Conservation (phyloP, 2,797 vertebrate species). For the Gymnoscopelus braueri region DNA sequence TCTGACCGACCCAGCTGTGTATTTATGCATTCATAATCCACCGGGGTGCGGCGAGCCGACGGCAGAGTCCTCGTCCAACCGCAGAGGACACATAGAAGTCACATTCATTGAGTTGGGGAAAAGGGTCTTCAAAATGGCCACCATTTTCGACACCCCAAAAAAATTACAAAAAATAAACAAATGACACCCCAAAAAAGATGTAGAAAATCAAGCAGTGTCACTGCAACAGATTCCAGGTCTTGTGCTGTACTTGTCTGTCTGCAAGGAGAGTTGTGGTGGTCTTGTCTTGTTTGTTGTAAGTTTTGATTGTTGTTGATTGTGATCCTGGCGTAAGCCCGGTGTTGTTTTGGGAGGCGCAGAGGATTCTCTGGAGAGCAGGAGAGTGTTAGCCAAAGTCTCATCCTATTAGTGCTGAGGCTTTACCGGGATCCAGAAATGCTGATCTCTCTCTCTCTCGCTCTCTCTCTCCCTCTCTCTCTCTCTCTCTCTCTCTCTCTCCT, state of each 20-base stretch:
- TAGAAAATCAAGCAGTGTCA: not conserved
- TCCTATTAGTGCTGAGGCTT: constrained; percentile 59
- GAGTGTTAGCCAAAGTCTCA: constrained; percentile 36
- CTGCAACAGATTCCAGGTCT: too few species aligned
- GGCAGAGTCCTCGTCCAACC: constrained; percentile 60
- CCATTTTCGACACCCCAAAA: constrained; percentile 25
- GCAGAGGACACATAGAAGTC: constrained; percentile 70
- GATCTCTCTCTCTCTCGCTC: constrained; percentile 35
- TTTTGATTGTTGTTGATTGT: constrained; percentile 31
- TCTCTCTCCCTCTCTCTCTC: constrained; percentile 10
- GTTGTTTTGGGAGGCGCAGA: constrained; percentile 23
- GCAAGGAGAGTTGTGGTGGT: not conserved
- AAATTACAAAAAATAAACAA: constrained; percentile 31
- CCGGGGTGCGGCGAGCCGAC: constrained; percentile 38
- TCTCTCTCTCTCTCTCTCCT: constrained; percentile 32
- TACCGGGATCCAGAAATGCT: constrained; percentile 44
- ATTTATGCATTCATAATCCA: constrained; percentile 75
- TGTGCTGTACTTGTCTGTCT: not conserved
- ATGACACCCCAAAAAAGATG: constrained; percentile 6
- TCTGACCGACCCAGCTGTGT: constrained; percentile 56
- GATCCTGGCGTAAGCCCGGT: constrained; percentile 49
- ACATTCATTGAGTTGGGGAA: constrained; percentile 62
- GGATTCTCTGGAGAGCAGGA: constrained; percentile 37
- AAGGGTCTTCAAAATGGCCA: constrained; percentile 51
- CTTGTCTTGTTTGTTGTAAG: not conserved